phyloP scores from a whole-genome alignment of 1,140 invertebrate genomes.

The Coenobita brevimanus region DNA sequence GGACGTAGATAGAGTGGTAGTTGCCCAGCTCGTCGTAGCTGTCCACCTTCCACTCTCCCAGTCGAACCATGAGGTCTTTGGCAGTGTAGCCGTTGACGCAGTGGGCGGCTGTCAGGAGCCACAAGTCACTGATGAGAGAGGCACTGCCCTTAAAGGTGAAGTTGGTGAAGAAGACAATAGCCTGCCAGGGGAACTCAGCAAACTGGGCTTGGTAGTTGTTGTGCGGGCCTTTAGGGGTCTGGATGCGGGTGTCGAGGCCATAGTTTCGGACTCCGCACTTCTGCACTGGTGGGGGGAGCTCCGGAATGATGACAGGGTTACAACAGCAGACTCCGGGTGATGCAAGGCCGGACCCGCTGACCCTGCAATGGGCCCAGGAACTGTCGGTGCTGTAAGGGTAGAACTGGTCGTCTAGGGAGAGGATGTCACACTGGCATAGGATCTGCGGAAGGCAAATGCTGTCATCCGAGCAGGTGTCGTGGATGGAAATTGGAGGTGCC shows the following conservation, averaged over 20 bases:
- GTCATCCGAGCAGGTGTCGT: too few species aligned
- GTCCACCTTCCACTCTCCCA: constrained; percentile 97
- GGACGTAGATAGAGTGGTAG: constrained; percentile 69
- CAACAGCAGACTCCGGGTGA: constrained; percentile 41
- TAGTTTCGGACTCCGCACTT: constrained; percentile 34
- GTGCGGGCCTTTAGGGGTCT: too few species aligned
- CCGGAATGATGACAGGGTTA: background rate
- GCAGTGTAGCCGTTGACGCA: constrained; percentile 80
- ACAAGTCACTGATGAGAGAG: constrained; percentile 85
- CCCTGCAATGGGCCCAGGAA: background rate
- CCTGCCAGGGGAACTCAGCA: constrained; percentile 93
- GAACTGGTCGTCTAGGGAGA: background rate
- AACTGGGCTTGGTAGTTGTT: constrained; percentile 68
- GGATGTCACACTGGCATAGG: constrained; percentile 22
- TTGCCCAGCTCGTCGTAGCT: constrained; percentile 85
- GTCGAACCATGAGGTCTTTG: constrained; percentile 85
- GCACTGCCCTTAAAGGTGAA: constrained; percentile 93
- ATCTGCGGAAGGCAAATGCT: constrained; percentile 32
- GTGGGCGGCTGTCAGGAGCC: constrained; percentile 92
- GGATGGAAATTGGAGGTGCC: too few species aligned
- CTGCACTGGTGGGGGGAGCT: background rate
- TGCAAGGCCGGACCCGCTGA: constrained; percentile 19
- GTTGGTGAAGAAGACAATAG: constrained; percentile 91
- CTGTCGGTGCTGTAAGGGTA: background rate
- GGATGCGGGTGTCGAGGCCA: constrained; percentile 28